A percentile compares a stretch with the other conserved stretches of the same genome.
Conservation (phyloP, 2,797 vertebrate species). For the Pteropus rufus region DNA sequence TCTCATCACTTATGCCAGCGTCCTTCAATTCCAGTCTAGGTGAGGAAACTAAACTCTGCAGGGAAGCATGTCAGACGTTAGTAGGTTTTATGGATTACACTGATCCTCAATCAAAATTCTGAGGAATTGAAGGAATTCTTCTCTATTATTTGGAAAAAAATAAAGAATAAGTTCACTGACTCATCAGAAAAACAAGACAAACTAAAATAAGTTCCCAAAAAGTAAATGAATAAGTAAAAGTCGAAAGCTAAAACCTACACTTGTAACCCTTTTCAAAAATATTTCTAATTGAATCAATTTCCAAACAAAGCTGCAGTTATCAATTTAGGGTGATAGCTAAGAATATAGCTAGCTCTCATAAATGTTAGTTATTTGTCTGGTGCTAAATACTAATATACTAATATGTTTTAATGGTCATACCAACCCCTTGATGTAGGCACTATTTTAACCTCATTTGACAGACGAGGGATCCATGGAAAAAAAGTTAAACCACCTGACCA, state of each 20-base stretch:
- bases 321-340: not conserved
- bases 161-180: not conserved
- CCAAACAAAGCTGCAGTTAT: not conserved
- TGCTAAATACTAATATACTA: not conserved
- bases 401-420: not conserved
- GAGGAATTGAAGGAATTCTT: not conserved
- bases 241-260: not conserved
- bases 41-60: conserved; percentile 84
- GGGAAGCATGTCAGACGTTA: not conserved
- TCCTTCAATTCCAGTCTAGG: conserved; percentile 84
- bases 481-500: not conserved
- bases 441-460: not conserved
- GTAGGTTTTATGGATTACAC: not conserved
- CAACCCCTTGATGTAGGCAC: not conserved
- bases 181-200: conserved; percentile 29
- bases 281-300: not conserved
- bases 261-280: not conserved
- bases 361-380: not conserved
- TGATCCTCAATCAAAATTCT: not conserved
- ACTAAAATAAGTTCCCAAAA: conserved; percentile 1
- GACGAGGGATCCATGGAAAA: not conserved
- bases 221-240: not conserved
- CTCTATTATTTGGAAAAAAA: conserved; percentile 22
- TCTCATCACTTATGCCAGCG: conserved; percentile 79
- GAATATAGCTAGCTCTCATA: not conserved